A percentile compares a stretch with the other conserved stretches of the same genome.
Evolutionary conservation across 64 coral and sea anemone genomes (phyloP).

Genomic region (Montipora sp.): DNA sequence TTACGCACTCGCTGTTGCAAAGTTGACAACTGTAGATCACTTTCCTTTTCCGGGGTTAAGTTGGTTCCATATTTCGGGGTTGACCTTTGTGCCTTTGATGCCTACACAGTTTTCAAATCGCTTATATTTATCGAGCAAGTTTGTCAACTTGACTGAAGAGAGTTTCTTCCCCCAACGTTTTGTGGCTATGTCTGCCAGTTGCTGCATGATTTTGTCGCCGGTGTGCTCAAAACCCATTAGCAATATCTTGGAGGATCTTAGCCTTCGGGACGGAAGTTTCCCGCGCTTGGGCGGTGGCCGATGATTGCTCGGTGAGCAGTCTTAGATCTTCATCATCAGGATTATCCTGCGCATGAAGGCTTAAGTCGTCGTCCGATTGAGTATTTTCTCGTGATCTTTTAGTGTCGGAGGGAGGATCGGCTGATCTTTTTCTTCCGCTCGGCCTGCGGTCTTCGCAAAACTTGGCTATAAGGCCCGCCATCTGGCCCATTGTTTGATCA

Average conservation of each 20-base stretch:
- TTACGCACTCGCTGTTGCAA: not conserved
- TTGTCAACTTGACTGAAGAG: not conserved
- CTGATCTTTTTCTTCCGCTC: not conserved
- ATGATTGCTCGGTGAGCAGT: no score
- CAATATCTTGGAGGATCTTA: no score
- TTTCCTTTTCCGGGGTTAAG: no score
- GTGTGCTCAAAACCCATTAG: no score
- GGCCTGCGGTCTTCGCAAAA: constrained; percentile 21
- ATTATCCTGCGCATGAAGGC: no score
- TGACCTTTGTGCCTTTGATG: not conserved
- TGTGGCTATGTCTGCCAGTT: not conserved
- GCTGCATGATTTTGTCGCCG: not conserved
- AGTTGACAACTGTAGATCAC: not conserved
- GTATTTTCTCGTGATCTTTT: no score
- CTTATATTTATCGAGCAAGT: not conserved
- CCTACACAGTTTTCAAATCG: not conserved
- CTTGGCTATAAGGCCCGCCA: constrained; percentile 48
- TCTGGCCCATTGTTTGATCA: constrained; percentile 42
- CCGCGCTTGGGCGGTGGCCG: no score
- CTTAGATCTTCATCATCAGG: no score
- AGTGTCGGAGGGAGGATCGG: no score
- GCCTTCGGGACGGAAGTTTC: no score
- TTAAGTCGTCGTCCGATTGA: no score
- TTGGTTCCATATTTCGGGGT: not conserved
- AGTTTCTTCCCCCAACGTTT: not conserved